Evolutionary conservation across 1,140 invertebrate genomes (phyloP), one percentile per base, ranked within the genome.

Genomic region (Lordiphosa stackelbergi): DNA sequence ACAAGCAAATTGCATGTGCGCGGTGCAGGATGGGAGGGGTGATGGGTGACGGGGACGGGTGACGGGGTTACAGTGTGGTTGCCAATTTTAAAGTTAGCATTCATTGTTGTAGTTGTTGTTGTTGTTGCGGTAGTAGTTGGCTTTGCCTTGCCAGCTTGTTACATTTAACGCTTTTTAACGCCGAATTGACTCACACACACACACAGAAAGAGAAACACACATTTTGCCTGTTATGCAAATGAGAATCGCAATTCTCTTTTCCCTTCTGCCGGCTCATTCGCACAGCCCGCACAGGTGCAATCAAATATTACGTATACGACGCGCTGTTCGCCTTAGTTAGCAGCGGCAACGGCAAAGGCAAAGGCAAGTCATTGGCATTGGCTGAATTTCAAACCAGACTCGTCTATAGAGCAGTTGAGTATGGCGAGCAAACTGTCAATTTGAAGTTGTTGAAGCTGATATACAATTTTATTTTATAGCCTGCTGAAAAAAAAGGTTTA

Each of bases 101-200:
- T 72, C 53, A 72, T 77, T 69, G 59, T 24, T 59, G 63, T 57
- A 56, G 64, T 56, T 51, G 19, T 52, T 56, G 51, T 51, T 60
- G 53, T 53, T 68, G 65, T 55, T 68, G 36, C 9, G 40, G 37
- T 12, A 56, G 65, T 52, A 41, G 45, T 58, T 65, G 24, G 46
- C 40, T 38, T 16, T 24, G 11, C 37, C 31, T 40, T 40, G 57
- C 66, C 54, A 62, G 52, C 61, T 66, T 63, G 68, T 62, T 69
- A 83, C 64, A 73, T 60, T 83, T 77, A 84, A 83, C 65, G 77
- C 73, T 77, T 83, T 77, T 83, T 83, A 77, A 84, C 69, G 65
- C 61, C 69, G 68, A 77, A 81, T 69, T 59, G 75, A 74, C 63
- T 75, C 63, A 72, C 73, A 41, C 51, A 56, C 53, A 60, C 45